Evolutionary conservation across 2,113 vertebrate species (phyloP), one percentile per base, ranked within the genome.

Genomic region (Typhlomys cinereus): DNA sequence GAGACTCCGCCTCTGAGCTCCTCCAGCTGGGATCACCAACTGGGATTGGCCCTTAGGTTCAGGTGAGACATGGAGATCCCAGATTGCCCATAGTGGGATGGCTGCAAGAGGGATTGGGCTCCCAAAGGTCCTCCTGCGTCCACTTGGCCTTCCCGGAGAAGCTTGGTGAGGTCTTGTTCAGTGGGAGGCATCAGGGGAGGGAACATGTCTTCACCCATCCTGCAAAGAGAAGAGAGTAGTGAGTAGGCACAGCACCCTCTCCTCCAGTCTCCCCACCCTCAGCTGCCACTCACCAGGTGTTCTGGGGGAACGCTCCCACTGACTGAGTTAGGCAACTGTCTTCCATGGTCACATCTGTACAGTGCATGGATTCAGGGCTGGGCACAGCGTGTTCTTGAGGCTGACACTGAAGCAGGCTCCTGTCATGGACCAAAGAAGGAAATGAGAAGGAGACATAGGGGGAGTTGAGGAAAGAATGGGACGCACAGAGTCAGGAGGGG

Each of bases 41-140:
- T 96, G 66, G 92, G 94, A 61, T 96, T 96, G 89, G 96, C 79
- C 66, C 96, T 85, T 82, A 96, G 74, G 96, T 97, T 96, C 95
- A 96, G 54, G 34, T 97, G 96, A 39, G 96, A 96, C 93, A 95
- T 61, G 13, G 97, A 92, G 59, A 96, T 93, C 95, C 93, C 94
- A 25, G 96, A 67, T n/a, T 96, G 96, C 95, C 95, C 96, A 7
- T 96, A 97, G 25, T 39, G 39, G 7, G 96, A 82, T 82, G 96
- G 95, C 29, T 90, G 96, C 13, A 80, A 59, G 34, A 86, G 90
- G 0, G 64, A 48, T 69, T 89, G 93, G 14, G 67, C 1, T 34
- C 85, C 89, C 79, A 96, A 59, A 67, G 94, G 2, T 34, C 85
- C 88, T 71, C 31, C 82, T 18, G 39, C 17, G 34, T 96, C 91